These are phyloP conservation scores for Melanogrammus aeglefinus DNA, from an alignment of 2,797 vertebrate genomes.

Conservation along the genomic window DNA sequence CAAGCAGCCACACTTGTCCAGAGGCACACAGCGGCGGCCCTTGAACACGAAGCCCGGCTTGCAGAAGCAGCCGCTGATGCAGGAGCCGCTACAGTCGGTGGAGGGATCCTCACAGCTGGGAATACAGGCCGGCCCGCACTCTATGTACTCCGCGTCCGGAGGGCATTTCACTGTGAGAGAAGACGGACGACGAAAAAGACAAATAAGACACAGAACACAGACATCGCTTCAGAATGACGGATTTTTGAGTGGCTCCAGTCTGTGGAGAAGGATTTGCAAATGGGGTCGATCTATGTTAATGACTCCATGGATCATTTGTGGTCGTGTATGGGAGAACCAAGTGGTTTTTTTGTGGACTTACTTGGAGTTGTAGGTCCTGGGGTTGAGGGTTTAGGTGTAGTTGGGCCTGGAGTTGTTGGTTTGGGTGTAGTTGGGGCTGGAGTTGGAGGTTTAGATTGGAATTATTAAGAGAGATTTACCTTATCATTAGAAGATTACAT, in stretches of 20 bases:
- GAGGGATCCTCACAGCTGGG: slow-evolving; percentile 72
- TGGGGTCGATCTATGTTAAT: too few species aligned
- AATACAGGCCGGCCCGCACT: slow-evolving; percentile 74
- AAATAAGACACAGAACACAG: neutral
- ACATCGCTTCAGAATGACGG: neutral
- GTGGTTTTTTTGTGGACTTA: too few species aligned
- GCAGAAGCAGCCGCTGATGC: slow-evolving; percentile 74
- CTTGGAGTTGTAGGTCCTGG: slow-evolving; percentile 6
- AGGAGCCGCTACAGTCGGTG: slow-evolving; percentile 68
- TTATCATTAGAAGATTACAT: neutral
- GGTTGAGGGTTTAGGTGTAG: slow-evolving; percentile 4
- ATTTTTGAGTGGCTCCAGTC: neutral
- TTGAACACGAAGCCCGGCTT: slow-evolving; percentile 77
- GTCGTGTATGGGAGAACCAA: too few species aligned
- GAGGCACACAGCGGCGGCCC: slow-evolving; percentile 61
- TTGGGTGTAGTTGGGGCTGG: slow-evolving; percentile 5
- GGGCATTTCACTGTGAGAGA: slow-evolving; percentile 64
- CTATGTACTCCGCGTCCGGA: slow-evolving; percentile 67
- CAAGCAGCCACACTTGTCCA: slow-evolving; percentile 73
- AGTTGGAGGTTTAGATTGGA: slow-evolving; percentile 7
- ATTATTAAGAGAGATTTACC: neutral
- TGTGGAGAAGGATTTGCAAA: neutral
- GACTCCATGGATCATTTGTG: neutral
- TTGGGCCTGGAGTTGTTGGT: slow-evolving; percentile 21
- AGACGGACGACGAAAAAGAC: neutral